Conservation (phyloP, 2,797 vertebrate species). For the Manis pentadactyla region DNA sequence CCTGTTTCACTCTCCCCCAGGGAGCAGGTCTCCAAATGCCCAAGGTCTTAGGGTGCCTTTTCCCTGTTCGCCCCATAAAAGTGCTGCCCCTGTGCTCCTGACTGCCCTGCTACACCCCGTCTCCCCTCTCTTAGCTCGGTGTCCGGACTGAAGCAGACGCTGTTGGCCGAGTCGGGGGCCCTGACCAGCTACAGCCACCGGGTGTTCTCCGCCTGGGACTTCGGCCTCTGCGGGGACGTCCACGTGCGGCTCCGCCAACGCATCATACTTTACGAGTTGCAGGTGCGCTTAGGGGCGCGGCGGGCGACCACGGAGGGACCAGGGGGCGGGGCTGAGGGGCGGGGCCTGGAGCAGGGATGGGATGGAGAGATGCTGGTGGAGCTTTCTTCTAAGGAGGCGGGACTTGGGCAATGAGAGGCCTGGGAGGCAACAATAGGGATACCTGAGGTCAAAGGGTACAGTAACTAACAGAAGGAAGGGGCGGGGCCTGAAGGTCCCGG, state of each 20-base stretch:
- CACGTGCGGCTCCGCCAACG: constrained; percentile 90
- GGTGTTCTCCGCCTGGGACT: constrained; percentile 93
- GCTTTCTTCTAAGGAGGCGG: background rate
- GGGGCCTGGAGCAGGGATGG: background rate
- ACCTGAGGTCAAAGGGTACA: background rate
- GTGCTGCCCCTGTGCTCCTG: accelerated
- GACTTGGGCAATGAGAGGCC: too few relatives aligned
- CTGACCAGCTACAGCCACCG: constrained; percentile 90
- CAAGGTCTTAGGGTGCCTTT: background rate
- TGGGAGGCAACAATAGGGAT: too few relatives aligned
- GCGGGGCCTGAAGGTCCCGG: too few relatives aligned
- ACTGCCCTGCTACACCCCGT: background rate
- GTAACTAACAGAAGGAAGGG: background rate
- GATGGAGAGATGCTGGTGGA: background rate
- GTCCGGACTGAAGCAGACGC: constrained; percentile 87
- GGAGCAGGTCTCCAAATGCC: background rate
- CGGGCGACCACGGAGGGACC: accelerated
- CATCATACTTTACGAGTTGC: constrained; percentile 90
- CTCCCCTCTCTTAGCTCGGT: constrained; percentile 87
- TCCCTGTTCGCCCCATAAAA: background rate
- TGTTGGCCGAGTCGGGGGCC: constrained; percentile 88
- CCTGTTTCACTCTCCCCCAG: background rate
- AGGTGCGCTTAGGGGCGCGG: constrained; percentile 85
- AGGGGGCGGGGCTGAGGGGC: background rate
- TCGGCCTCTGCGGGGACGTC: constrained; percentile 87